phyloP scores from a whole-genome alignment of 2,888 invertebrate genomes.

The Drosophila diplacantha region DNA sequence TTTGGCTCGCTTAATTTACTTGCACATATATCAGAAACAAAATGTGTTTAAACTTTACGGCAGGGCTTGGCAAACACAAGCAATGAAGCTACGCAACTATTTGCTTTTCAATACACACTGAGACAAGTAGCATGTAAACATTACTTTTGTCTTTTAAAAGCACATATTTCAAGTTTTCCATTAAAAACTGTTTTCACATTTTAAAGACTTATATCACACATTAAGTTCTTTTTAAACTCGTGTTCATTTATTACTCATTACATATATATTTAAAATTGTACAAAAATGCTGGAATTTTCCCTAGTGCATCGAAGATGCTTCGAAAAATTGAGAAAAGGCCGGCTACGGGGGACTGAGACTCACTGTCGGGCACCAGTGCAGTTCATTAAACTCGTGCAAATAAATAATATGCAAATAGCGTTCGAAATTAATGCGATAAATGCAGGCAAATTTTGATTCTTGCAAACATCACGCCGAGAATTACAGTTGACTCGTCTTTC shows the following conservation, averaged over 20 bases:
- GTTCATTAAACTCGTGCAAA: conserved; percentile 66
- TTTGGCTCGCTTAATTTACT: conserved; percentile 46
- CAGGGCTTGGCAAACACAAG: conserved; percentile 16
- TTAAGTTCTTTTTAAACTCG: not conserved
- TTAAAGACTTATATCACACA: not conserved
- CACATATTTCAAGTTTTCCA: not conserved
- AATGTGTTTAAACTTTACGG: conserved; percentile 5
- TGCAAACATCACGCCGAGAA: conserved; percentile 42
- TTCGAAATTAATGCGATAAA: conserved; percentile 45
- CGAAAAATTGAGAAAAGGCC: not conserved
- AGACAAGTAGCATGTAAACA: not conserved
- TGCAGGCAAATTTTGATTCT: conserved; percentile 30
- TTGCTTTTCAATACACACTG: not conserved
- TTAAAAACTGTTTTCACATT: not conserved
- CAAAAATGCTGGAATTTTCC: not conserved
- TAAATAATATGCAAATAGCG: conserved; percentile 59
- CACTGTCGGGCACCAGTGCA: conserved; percentile 33
- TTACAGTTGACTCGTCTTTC: conserved; percentile 23
- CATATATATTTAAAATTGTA: not conserved
- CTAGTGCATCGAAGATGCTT: not conserved
- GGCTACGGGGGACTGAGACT: not conserved
- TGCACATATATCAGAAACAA: conserved; percentile 10
- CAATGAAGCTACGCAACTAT: conserved; percentile 16
- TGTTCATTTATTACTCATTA: not conserved
- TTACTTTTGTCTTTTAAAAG: not conserved